Base-by-base conservation (phyloP, 2,888 invertebrate genomes). In the Muschampia plurimacula region DNA sequence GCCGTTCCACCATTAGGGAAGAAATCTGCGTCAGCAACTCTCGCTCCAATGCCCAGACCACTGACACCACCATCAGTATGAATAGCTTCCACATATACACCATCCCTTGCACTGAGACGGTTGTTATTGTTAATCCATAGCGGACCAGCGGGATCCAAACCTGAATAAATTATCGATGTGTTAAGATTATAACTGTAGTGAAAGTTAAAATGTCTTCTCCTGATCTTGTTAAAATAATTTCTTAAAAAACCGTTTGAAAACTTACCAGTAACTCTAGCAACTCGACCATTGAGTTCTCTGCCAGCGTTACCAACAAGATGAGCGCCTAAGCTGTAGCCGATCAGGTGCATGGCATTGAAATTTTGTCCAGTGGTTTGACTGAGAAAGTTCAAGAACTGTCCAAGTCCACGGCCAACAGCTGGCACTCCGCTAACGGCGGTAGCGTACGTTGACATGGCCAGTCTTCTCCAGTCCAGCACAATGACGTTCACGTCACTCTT, bases 301-400 rank as follows among this genome's bases (percentile, higher is more conserved):
- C 92, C 93, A 72, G 92, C 90, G 28, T 87, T 89, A 7, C 91
- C 93, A 28, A 88, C 94, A 0, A 95, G 73, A 75, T 95, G 95
- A 66, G 92, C 90, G 1, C 95, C 95, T 70, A 95, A 83, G 78
- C 95, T 94, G 79, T 94, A 92, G 15, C 95, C 95, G 10, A 92
- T 80, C 15, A 95, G 78, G 69, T 95, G 95, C 80, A 57, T 57
- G 41, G 78, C 77, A 46, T 80, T 78, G 55, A 82, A 83, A 1
- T 83, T 79, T 0, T 86, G 83, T 0, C 90, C 89, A 68, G 89
- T 86, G 0, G 79, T 80, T 0, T 76, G 76, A 75, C 83, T 80
- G 0, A 92, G 74, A 78, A 91, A 93, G 8, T 78, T 77, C 1
- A 95, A 74, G 80, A 95, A 93, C 72, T 86, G 84, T 13, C 94